Evolutionary conservation across 2,797 vertebrate genomes (phyloP).

Genomic region (Crocidura indochinensis): DNA sequence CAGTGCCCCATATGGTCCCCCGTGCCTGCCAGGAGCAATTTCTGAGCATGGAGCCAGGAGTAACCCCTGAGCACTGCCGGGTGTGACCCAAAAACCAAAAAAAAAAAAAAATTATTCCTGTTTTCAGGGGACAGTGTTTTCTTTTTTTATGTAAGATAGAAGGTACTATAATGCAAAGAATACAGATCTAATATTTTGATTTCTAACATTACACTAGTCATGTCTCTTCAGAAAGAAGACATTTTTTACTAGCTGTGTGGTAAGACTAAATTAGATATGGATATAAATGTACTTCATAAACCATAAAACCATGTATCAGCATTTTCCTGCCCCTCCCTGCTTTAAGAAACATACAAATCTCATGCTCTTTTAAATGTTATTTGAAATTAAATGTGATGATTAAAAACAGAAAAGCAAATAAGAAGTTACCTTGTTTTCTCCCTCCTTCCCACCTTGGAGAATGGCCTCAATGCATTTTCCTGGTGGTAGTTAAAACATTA

Average conservation of each 20-base stretch:
- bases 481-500: not conserved
- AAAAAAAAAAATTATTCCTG: no score
- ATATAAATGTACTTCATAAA: slow-evolving; percentile 33
- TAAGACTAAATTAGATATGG: slow-evolving; percentile 60
- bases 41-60: no score
- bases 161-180: slow-evolving; percentile 33
- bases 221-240: slow-evolving; percentile 55
- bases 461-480: not conserved
- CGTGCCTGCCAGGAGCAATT: no score
- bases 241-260: slow-evolving; percentile 52
- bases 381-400: slow-evolving; percentile 70
- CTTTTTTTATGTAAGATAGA: slow-evolving; percentile 26
- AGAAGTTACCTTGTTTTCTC: slow-evolving; percentile 13
- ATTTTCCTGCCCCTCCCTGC: slow-evolving; percentile 33
- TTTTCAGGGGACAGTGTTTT: not conserved
- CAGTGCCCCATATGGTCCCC: no score
- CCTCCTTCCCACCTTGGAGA: not conserved
- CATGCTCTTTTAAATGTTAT: slow-evolving; percentile 50
- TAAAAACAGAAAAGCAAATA: slow-evolving; percentile 49
- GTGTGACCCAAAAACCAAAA: no score
- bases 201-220: slow-evolving; percentile 20
- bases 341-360: slow-evolving; percentile 65
- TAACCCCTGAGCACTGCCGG: no score
- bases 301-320: slow-evolving; percentile 18
- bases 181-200: slow-evolving; percentile 22